Evolutionary conservation across 1,140 invertebrate genomes (phyloP).

Genomic region (Pemphigus obesinymphae): DNA sequence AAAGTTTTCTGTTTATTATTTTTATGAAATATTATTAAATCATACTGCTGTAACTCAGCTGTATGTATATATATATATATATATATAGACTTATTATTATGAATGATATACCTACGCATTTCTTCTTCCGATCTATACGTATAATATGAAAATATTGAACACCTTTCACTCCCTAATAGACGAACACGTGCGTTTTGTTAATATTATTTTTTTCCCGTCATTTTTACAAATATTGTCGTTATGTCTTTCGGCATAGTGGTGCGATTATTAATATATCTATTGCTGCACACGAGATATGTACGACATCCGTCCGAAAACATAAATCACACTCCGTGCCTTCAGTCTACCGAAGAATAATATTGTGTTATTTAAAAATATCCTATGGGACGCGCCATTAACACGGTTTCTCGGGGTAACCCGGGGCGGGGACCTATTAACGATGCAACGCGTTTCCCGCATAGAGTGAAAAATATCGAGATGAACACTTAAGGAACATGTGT

Average conservation of each 20-base stretch:
- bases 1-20: too few species aligned
- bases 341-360: constrained; percentile 38
- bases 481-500: constrained; percentile 32
- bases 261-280: neutral
- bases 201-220: neutral
- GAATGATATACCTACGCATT: too few species aligned
- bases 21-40: too few species aligned
- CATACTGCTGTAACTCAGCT: too few species aligned
- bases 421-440: constrained; percentile 20
- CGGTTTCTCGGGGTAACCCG: neutral
- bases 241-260: neutral
- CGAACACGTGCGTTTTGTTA: neutral
- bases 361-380: constrained; percentile 27
- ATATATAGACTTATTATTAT: too few species aligned
- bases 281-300: neutral
- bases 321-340: neutral
- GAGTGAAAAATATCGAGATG: neutral
- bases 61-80: too few species aligned
- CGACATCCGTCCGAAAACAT: constrained; percentile 14
- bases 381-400: constrained; percentile 30
- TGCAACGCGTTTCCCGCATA: constrained; percentile 16
- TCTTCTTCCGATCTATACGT: too few species aligned
- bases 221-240: neutral
- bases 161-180: neutral
- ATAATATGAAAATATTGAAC: too few species aligned